Evolutionary conservation across 2,113 vertebrate genomes (phyloP).

Genomic region (Pogonocichla stellata): DNA sequence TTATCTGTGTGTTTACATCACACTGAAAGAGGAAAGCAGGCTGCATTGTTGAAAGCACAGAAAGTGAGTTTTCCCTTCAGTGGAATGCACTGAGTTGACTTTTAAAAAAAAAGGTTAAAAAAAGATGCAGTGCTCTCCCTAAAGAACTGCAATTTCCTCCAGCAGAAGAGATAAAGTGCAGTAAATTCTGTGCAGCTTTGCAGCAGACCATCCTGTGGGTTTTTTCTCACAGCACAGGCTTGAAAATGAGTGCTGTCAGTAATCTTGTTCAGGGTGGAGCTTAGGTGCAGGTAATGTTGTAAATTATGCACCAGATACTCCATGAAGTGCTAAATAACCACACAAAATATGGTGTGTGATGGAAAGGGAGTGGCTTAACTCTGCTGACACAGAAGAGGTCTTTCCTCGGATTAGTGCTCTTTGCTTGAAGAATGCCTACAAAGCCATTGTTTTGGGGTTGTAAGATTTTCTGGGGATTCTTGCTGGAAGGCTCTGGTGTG

Average conservation of each 20-base stretch:
- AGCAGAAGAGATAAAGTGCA: conserved; percentile 1
- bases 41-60: background rate
- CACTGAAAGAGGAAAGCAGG: conserved; percentile 25
- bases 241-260: background rate
- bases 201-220: background rate
- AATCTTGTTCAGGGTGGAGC: conserved; percentile 47
- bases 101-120: background rate
- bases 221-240: background rate
- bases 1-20: conserved; percentile 53
- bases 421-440: background rate
- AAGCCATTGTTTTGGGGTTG: background rate
- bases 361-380: background rate
- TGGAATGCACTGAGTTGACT: background rate
- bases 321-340: background rate
- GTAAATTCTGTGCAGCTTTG: background rate
- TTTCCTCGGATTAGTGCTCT: background rate
- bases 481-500: background rate
- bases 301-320: conserved; percentile 28
- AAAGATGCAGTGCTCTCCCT: background rate
- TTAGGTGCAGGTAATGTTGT: conserved; percentile 61
- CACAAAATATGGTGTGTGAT: background rate
- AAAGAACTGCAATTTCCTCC: background rate
- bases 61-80: conserved; percentile 26
- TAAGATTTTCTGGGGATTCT: background rate
- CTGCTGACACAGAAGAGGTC: background rate